Conservation (phyloP, 2,113 vertebrate species). For the Sphaerodactylus townsendi region DNA sequence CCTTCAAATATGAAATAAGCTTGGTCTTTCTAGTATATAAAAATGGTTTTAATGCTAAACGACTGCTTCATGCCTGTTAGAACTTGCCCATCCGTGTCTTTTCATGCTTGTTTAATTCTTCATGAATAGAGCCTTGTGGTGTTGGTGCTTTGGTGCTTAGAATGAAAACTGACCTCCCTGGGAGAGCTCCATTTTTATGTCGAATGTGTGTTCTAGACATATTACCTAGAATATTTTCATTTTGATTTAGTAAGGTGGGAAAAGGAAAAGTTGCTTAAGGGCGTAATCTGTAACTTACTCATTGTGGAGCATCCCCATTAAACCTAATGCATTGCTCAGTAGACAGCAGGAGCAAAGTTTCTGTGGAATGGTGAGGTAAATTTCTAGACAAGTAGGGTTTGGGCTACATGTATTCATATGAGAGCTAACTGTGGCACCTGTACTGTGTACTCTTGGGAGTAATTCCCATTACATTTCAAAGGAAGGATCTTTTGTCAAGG, state of each 20-base stretch:
- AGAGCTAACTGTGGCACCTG: no score
- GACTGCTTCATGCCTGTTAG: neutral
- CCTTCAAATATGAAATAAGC: neutral
- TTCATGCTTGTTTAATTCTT: conserved; percentile 11
- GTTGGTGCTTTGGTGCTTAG: conserved; percentile 2
- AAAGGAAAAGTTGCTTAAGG: neutral
- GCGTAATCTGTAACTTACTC: neutral
- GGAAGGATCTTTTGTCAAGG: no score
- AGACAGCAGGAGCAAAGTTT: neutral
- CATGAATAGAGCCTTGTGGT: neutral
- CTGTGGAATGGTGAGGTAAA: neutral
- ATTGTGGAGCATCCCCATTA: neutral
- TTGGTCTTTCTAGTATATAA: neutral
- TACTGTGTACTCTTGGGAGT: no score
- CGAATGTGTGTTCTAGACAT: neutral
- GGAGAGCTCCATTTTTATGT: neutral
- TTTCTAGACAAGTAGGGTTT: neutral
- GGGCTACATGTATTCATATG: no score
- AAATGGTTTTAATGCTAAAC: conserved; percentile 11
- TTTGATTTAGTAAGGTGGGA: neutral
- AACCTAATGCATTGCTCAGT: neutral
- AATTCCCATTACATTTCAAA: no score
- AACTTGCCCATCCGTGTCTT: neutral
- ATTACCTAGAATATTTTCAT: neutral
- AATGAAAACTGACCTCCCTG: neutral